Base-by-base conservation (phyloP, 2,797 vertebrate species). In the Arrhamphus sclerolepis region DNA sequence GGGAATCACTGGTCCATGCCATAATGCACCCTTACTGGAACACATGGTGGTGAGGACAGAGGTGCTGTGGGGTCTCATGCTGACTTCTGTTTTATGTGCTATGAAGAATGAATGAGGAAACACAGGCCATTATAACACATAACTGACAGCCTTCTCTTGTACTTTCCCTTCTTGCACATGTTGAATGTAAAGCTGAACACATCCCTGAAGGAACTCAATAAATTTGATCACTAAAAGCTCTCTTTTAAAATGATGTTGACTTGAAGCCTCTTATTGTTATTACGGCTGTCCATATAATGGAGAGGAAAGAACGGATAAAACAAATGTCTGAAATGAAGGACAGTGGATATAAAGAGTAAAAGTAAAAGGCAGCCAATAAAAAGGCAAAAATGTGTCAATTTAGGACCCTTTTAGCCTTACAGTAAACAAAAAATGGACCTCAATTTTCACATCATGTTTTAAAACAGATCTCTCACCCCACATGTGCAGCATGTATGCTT, bases 1-100 rank as follows among this genome's bases (percentile, higher is more conserved):
- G 89, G 78, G 88, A 92, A 46, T 81, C 83, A 89, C 85, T 91
- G 88, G 87, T 80, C 90, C 83, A 28, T 90, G 83, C 56, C 29
- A 56, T 89, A 88, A 86, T 83, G 75, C 67, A 70, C 60, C 86
- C 83, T 80, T 85, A 81, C 88, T 82, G 75, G 83, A 81, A 82
- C 88, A 85, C 78, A 90, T 85, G 86, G 80, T 64, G 65, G 56
- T 73, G 83, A 75, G 78, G 83, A 78, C 81, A 80, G 75, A 80
- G 69, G 73, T 80, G 79, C 74, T 82, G 81, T 7, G 16, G 56
- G 74, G 70, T 65, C 58, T 75, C 70, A 56, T 47, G 72, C 76
- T 83, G 78, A 66, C 72, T 81, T 81, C 77, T 48, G 78, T 81
- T 66, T 67, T 66, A 75, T 73, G 67, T 78, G 64, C 53, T 62